Evolutionary conservation across 2,888 invertebrate species (phyloP).

Genomic region (Nezara viridula): DNA sequence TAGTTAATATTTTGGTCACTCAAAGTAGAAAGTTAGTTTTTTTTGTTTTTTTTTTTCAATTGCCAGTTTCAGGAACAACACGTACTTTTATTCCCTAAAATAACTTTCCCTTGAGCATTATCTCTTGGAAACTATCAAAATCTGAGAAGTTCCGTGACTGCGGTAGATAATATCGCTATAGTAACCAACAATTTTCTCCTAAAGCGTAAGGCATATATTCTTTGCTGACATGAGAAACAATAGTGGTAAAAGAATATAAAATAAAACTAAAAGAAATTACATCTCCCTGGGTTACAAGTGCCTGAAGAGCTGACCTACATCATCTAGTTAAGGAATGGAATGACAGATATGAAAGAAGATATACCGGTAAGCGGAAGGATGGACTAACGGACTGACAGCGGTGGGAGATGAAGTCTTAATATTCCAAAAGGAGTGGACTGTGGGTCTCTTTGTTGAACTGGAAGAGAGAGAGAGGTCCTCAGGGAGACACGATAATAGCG

Average conservation of each 20-base stretch:
- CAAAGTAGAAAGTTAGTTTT: not conserved
- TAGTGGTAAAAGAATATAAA: not conserved
- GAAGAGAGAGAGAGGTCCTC: not conserved
- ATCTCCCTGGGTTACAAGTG: not conserved
- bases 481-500: constrained; percentile 29
- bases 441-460: not conserved
- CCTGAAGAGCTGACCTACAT: not conserved
- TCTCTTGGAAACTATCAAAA: not conserved
- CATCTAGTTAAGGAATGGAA: not conserved
- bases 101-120: not conserved
- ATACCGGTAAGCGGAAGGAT: not conserved
- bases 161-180: not conserved
- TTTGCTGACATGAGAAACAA: not conserved
- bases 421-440: not conserved
- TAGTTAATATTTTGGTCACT: too few species aligned
- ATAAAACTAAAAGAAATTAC: not conserved
- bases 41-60: not conserved
- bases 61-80: not conserved
- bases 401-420: constrained; percentile 21
- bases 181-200: not conserved
- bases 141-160: not conserved
- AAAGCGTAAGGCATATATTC: not conserved
- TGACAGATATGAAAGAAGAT: constrained; percentile 17
- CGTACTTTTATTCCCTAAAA: not conserved
- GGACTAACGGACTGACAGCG: not conserved